A percentile compares a stretch with the other conserved stretches of the same genome.
phyloP scores from a whole-genome alignment of 1,140 invertebrate species.

The Drosophila nannoptera region DNA sequence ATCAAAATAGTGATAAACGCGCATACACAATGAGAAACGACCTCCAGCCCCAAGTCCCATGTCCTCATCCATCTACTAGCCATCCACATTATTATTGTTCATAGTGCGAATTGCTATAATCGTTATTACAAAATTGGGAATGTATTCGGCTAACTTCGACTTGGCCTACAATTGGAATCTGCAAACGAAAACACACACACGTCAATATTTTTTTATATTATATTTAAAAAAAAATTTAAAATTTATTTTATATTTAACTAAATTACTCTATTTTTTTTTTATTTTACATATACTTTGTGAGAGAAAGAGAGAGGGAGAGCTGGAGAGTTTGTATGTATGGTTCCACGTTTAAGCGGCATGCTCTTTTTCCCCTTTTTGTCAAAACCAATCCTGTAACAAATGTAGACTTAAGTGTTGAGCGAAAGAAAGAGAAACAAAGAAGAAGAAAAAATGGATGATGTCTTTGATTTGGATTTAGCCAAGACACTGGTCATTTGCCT shows the following conservation, averaged over 20 bases:
- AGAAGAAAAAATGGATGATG: background rate
- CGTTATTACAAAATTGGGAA: conserved; percentile 12
- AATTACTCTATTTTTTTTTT: no score
- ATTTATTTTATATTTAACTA: no score
- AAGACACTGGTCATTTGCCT: background rate
- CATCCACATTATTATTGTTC: no score
- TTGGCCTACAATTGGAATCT: conserved; percentile 19
- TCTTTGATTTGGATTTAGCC: background rate
- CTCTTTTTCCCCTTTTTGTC: conserved; percentile 31
- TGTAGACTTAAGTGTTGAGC: conserved; percentile 67
- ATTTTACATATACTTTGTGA: no score
- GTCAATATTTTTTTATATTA: conserved; percentile 4
- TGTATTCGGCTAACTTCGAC: conserved; percentile 1
- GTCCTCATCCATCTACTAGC: conserved; percentile 1
- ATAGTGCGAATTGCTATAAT: background rate
- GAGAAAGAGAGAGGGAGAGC: no score
- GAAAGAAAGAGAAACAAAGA: conserved; percentile 57
- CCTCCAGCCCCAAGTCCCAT: background rate
- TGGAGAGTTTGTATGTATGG: conserved; percentile 18
- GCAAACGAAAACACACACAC: background rate
- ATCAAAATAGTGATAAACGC: conserved; percentile 79
- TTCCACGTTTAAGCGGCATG: conserved; percentile 30
- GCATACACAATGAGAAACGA: conserved; percentile 68
- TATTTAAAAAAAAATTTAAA: no score
- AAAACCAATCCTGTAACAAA: conserved; percentile 61